phyloP scores from a whole-genome alignment of 2,797 vertebrate species.

The Alfaro cultratus region DNA sequence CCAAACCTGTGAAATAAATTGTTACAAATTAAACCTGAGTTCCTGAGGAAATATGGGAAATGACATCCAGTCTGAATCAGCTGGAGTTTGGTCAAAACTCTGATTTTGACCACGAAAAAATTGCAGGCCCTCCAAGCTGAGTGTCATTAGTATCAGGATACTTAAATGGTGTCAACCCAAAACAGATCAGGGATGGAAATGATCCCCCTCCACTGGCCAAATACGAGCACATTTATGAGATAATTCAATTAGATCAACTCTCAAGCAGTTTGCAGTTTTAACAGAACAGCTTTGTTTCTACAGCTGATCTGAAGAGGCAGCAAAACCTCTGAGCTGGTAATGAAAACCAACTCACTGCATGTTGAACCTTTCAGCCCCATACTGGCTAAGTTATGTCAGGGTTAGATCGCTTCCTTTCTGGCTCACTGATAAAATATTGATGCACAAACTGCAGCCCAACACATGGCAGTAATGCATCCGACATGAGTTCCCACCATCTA shows the following conservation, averaged over 20 bases:
- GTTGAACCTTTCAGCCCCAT: background rate
- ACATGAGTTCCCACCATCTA: background rate
- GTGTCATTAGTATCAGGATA: background rate
- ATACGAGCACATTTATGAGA: background rate
- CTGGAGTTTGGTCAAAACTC: background rate
- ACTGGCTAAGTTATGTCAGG: background rate
- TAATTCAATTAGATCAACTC: background rate
- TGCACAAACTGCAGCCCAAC: background rate
- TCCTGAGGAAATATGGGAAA: background rate
- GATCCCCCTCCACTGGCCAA: background rate
- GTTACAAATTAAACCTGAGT: background rate
- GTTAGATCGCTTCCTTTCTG: background rate
- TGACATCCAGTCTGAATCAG: background rate
- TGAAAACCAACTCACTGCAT: background rate
- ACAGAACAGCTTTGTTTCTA: background rate
- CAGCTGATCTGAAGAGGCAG: background rate
- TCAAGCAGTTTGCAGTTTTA: background rate
- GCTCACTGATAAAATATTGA: background rate
- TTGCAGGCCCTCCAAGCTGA: background rate
- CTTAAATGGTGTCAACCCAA: background rate
- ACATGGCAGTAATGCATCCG: background rate
- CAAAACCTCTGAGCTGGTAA: background rate
- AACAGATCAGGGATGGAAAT: background rate
- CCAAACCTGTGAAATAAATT: background rate
- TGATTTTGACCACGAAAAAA: background rate